These are phyloP conservation scores for Danio aesculapii DNA, from an alignment of 2,797 vertebrate species.

Conservation along the genomic window DNA sequence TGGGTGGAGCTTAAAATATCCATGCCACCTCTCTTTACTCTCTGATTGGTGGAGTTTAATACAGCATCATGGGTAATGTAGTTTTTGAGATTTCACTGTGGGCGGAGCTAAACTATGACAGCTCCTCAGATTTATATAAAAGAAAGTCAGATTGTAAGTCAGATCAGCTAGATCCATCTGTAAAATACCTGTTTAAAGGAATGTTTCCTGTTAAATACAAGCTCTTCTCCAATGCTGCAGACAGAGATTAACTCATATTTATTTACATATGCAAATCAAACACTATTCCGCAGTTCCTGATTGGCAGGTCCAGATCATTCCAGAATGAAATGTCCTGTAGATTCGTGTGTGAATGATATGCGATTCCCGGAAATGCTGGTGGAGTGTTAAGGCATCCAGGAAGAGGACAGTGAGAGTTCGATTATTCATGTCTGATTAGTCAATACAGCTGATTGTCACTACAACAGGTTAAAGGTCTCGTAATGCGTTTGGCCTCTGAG, in stretches of 20 bases:
- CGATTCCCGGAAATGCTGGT: neutral
- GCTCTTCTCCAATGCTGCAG: too few relatives aligned
- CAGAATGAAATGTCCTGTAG: neutral
- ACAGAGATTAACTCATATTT: neutral
- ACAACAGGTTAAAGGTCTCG: conserved; percentile 10
- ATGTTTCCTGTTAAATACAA: conserved; percentile 10
- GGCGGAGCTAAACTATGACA: neutral
- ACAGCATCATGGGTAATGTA: too few relatives aligned
- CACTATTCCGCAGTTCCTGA: neutral
- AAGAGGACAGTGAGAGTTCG: neutral
- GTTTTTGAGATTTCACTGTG: neutral
- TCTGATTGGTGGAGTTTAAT: neutral
- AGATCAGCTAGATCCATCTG: neutral
- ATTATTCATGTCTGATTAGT: neutral
- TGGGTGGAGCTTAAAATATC: too few relatives aligned
- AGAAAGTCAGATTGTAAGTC: neutral
- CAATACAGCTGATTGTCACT: conserved; percentile 23
- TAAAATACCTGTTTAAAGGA: neutral
- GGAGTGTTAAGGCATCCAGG: neutral
- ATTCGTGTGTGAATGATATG: conserved; percentile 8
- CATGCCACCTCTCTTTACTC: too few relatives aligned
- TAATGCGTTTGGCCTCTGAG: neutral
- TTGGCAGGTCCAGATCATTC: neutral
- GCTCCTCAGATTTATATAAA: neutral
- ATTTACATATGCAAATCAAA: neutral